Conservation (phyloP, 2,888 invertebrate species). For the Ectemnius lituratus region DNA sequence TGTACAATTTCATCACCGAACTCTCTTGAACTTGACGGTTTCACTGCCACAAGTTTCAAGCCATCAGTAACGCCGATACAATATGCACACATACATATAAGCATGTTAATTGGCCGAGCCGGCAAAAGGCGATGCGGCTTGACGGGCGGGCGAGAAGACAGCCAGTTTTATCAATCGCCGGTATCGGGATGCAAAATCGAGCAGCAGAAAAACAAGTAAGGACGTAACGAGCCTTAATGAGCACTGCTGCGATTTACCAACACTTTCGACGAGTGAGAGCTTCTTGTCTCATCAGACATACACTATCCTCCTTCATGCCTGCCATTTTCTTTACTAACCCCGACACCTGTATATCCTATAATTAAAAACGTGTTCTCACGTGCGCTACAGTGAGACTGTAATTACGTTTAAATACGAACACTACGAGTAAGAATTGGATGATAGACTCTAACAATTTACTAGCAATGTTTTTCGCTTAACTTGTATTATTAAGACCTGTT, state of each 20-base stretch:
- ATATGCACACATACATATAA: conserved; percentile 15
- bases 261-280: conserved; percentile 13
- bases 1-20: no score
- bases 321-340: not conserved
- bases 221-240: conserved; percentile 39
- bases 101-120: not conserved
- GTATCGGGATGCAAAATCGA: conserved; percentile 22
- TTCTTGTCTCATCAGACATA: not conserved
- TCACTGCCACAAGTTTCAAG: no score
- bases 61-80: conserved; percentile 25
- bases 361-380: no score
- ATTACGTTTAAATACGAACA: no score
- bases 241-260: conserved; percentile 21
- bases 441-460: no score
- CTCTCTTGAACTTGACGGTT: no score
- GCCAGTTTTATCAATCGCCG: conserved; percentile 28
- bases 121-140: conserved; percentile 12
- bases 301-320: not conserved
- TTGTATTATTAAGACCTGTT: no score
- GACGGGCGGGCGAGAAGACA: not conserved
- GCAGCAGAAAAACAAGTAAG: conserved; percentile 28
- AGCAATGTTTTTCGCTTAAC: no score
- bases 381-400: no score
- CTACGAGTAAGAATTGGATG: no score
- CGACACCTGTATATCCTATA: no score